Base-by-base conservation (phyloP, 2,113 vertebrate species). In the Quiscalus mexicanus region DNA sequence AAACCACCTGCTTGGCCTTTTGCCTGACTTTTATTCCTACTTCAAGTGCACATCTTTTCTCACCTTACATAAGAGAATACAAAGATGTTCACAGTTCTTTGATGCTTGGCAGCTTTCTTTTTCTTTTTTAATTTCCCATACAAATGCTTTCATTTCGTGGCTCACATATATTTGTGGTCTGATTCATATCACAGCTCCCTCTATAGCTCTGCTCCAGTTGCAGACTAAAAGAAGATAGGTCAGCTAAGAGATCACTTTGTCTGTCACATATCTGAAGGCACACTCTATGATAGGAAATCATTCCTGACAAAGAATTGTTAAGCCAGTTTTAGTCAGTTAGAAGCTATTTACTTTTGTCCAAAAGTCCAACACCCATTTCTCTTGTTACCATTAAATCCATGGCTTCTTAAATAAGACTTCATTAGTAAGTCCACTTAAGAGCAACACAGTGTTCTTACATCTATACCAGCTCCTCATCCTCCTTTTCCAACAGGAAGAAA, bases 201-300 rank as follows among this genome's bases (percentile, higher is more conserved):
- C 79, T 60, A 28, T 44, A 70, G 27, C 58, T 70, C 21, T 93
- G 68, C 35, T 74, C 50, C 44, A 81, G 21, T 0, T 31, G 17
- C 19, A 92, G 67, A 52, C 64, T 75, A 47, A 92, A 74, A 92
- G 67, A 69, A 92, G 91, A 89, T 2, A 92, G 76, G 63, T 84
- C 68, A 89, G 71, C 27, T 80, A 69, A 77, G 23, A 84, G 59
- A 70, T 70, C 37, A 30, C 45, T 75, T 49, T 79, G 45, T 50
- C 77, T 90, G 65, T 35, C 45, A 17, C 9, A 4, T 33, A 65
- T 45, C 67, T 92, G n/a, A 88, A 60, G 33, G 50, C n/a, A 69
- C 65, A 60, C 13, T 85, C 44, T 76, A 15, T 9, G 14, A 14
- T n/a, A 44, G 19, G 42, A 79, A 85, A 73, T 28, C 11, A 69